Evolutionary conservation across 2,888 invertebrate genomes (phyloP), one percentile per base, ranked within the genome.

Genomic region (Tenthredo mesomela): DNA sequence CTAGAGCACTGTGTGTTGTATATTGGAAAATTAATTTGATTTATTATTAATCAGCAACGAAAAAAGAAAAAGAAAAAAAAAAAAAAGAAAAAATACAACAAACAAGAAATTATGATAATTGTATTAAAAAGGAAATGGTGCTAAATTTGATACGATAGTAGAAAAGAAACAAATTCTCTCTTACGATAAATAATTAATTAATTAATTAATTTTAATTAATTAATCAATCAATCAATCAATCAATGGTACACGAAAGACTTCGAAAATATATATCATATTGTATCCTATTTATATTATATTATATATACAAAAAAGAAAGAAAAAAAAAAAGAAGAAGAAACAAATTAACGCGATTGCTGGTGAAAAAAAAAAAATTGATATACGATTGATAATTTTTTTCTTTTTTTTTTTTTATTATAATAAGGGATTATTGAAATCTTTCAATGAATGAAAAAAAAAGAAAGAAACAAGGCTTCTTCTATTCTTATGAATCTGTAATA

Each of bases 91-190:
- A n/a, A 18, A n/a, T 5, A 29, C 29, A 33, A 33, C 4, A 33
- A 33, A 33, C 33, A 10, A 71, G 18, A 12, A 43, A 40, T 73
- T 43, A 73, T 73, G 7, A 43, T 73, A 33, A 18, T 73, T 40
- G 40, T 73, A 73, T 43, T 15, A 75, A 75, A 75, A 75, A 15
- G 77, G 5, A 77, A 77, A 77, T 54, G 77, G 77, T 77, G 77
- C 77, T 77, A 77, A 77, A 77, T 77, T 77, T 77, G 43, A 77
- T 77, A 77, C 29, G 25, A 25, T 73, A 21, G 9, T 43, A 43
- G 9, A 33, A 73, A 73, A 77, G 15, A n/a, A 73, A 47, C 54
- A 10, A n/a, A 33, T 33, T 54, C 54, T 33, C 29, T 77, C 29
- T 18, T 77, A n/a, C 12, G 7, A 50, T 33, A n/a, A 15, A 50